A percentile compares a stretch with the other conserved stretches of the same genome.
These are phyloP conservation scores for Oscheius sp. DNA, from an alignment of 2,888 invertebrate genomes.

Conservation along the genomic window DNA sequence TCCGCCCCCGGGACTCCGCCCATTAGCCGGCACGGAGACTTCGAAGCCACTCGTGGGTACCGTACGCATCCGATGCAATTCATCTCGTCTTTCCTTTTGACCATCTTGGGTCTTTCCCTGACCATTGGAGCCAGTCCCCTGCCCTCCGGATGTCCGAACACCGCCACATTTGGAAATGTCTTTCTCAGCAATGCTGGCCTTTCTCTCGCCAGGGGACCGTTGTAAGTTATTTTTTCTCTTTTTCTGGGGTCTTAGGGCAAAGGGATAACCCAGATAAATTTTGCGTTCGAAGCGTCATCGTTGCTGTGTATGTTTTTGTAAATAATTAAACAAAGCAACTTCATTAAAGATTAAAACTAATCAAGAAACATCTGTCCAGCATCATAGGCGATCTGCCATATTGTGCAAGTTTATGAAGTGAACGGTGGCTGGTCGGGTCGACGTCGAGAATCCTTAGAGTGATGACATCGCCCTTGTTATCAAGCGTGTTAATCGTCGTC, in stretches of 20 bases:
- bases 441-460: no score
- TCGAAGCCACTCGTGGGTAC: not conserved
- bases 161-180: slow-evolving; percentile 15
- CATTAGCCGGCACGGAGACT: not conserved
- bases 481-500: no score
- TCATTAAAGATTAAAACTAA: no score
- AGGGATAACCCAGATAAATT: not conserved
- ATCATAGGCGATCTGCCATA: no score
- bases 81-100: not conserved
- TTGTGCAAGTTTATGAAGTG: no score
- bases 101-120: not conserved
- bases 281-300: not conserved
- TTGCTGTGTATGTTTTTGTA: not conserved
- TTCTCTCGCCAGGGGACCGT: slow-evolving; percentile 29
- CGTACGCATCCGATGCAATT: slow-evolving; percentile 1
- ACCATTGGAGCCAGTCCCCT: not conserved
- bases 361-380: no score
- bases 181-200: slow-evolving; percentile 28
- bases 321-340: no score
- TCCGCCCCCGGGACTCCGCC: slow-evolving; percentile 12
- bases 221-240: slow-evolving; percentile 27
- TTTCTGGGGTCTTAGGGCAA: not conserved
- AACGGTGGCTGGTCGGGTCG: no score
- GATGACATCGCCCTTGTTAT: no score
- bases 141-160: not conserved